These are phyloP conservation scores for Trichomalopsis sarcophagae DNA, from an alignment of 1,140 invertebrate species.

Conservation along the genomic window DNA sequence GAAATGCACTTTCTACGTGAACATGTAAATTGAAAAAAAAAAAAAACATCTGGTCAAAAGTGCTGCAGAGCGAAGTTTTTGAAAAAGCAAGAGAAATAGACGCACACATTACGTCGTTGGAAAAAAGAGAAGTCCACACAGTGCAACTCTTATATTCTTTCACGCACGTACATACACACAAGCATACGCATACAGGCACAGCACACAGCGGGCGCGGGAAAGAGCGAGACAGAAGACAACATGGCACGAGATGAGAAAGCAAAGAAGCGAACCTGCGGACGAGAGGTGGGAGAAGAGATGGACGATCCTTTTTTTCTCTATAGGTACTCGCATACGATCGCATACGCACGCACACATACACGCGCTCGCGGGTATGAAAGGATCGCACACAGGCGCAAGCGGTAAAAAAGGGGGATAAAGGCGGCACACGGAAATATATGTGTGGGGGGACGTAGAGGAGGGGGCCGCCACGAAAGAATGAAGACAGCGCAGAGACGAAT, in stretches of 20 bases:
- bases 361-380: not conserved
- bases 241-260: slow-evolving; percentile 52
- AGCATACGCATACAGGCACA: not conserved
- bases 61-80: slow-evolving; percentile 8
- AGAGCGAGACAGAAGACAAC: slow-evolving; percentile 34
- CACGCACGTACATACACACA: not conserved
- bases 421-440: slow-evolving; percentile 21
- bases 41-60: not conserved
- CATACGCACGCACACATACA: not conserved
- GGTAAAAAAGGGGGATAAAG: slow-evolving; percentile 48
- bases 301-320: slow-evolving; percentile 33
- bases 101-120: slow-evolving; percentile 29
- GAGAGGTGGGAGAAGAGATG: slow-evolving; percentile 30
- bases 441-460: slow-evolving; percentile 27
- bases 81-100: slow-evolving; percentile 20
- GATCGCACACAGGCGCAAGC: not conserved
- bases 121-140: slow-evolving; percentile 30
- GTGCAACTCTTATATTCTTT: not conserved
- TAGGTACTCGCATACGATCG: not conserved
- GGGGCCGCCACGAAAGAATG: slow-evolving; percentile 51
- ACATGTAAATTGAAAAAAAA: not conserved
- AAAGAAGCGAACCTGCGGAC: slow-evolving; percentile 20
- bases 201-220: not conserved
- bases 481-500: slow-evolving; percentile 54
- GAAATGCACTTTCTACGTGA: too few relatives aligned